phyloP scores from a whole-genome alignment of 2,888 invertebrate species.

The Caenorhabditis sinica region DNA sequence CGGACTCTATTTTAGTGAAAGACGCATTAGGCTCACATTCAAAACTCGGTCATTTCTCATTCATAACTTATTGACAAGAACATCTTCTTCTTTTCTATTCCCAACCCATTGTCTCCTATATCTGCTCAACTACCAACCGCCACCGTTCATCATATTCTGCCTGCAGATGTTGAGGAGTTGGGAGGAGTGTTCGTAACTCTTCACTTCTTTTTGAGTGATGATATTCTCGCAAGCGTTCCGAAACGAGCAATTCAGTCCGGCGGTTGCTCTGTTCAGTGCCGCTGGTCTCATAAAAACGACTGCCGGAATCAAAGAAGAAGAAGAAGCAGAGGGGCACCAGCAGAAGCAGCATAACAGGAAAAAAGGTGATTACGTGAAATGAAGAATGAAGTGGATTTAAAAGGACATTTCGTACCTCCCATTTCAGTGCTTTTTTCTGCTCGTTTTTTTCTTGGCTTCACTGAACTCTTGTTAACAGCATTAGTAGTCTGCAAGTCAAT shows the following conservation, averaged over 20 bases:
- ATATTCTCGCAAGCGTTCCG: conserved; percentile 82
- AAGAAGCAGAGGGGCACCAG: conserved; percentile 19
- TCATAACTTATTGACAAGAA: conserved; percentile 45
- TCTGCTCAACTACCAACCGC: background rate
- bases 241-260: conserved; percentile 81
- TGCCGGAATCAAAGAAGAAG: conserved; percentile 78
- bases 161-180: conserved; percentile 40
- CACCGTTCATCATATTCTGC: conserved; percentile 31
- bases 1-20: background rate
- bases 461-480: too few species aligned
- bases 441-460: conserved; percentile 2
- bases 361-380: conserved; percentile 52
- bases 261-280: conserved; percentile 81
- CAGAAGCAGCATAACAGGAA: conserved; percentile 51
- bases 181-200: background rate
- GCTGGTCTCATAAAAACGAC: conserved; percentile 81
- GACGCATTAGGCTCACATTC: background rate
- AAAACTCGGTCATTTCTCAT: conserved; percentile 25
- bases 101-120: conserved; percentile 7
- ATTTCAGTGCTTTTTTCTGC: conserved; percentile 10
- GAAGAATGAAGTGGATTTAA: conserved; percentile 47
- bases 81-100: background rate
- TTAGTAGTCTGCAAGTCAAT: too few species aligned
- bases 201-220: conserved; percentile 66
- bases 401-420: conserved; percentile 39